Base-by-base conservation (phyloP, 1,140 invertebrate species). In the Calephelis virginiensis region DNA sequence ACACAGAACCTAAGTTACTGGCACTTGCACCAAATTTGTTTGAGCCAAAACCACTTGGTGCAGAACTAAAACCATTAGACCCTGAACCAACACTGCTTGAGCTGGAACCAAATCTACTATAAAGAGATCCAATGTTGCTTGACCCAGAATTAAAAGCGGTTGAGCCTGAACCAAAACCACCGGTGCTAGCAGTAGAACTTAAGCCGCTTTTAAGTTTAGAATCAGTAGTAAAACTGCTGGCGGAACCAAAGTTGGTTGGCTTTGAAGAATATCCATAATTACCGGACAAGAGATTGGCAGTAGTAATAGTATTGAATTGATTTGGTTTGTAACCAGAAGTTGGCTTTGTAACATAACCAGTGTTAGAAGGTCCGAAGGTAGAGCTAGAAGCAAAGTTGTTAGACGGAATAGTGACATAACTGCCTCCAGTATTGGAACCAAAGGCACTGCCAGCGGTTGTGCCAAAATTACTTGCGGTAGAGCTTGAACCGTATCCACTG, bases 51-150 rank as follows among this genome's bases (percentile, higher is more conserved):
- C 43, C 53, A 49, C 60, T 49, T 6, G 40, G 66, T 63, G 28
- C 64, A 9, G 68, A 69, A 38, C 60, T 67, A 63, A 67, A 66
- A 40, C 65, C 47, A 50, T 17, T 50, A 64, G 65, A 67, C 13
- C 59, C 45, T 40, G 64, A 67, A 14, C 40, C 46, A 53, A 64
- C 14, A 13, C 38, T 45, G 12, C 14, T 28, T 8, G 43, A 11
- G 5, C 40, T 38, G 12, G 50, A 69, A 53, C 40, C 17, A 28
- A 63, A 68, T 11, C 14, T 53, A 48, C 59, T 66, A 50, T 60
- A 61, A 13, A 47, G 65, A 38, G 48, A 61, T 38, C 61, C 14
- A 14, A 40, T 47, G n/a, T 14, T 48, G 37, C 63, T 64, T 40
- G 46, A 11, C 59, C 7, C 49, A 53, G 38, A 40, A n/a, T 5